These are phyloP conservation scores for Nephrotoma flavescens DNA, from an alignment of 2,888 invertebrate species.

Conservation along the genomic window DNA sequence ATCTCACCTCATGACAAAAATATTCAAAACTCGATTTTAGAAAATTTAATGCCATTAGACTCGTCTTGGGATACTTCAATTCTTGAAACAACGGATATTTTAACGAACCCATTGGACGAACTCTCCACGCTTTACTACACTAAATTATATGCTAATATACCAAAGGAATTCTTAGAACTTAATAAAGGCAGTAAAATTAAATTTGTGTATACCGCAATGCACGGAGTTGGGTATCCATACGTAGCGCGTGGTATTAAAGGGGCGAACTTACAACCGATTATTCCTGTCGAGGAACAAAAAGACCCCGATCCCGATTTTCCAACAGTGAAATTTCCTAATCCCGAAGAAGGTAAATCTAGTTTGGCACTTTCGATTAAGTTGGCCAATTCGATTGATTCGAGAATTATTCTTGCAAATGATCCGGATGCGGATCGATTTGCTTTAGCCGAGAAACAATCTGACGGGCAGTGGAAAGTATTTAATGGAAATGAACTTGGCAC, in stretches of 20 bases:
- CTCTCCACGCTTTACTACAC: slow-evolving; percentile 53
- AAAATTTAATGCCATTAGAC: slow-evolving; percentile 60
- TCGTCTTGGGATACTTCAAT: slow-evolving; percentile 61
- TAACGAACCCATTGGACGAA: slow-evolving; percentile 54
- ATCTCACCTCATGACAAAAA: slow-evolving; percentile 79
- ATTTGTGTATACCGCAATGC: slow-evolving; percentile 92
- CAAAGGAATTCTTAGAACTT: slow-evolving; percentile 35
- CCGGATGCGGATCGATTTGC: slow-evolving; percentile 96
- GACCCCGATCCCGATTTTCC: slow-evolving; percentile 93
- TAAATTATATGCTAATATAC: slow-evolving; percentile 38
- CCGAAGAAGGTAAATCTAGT: slow-evolving; percentile 84
- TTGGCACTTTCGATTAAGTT: slow-evolving; percentile 59
- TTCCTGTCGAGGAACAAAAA: slow-evolving; percentile 46
- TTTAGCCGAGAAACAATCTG: slow-evolving; percentile 65
- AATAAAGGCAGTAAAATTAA: slow-evolving; percentile 42
- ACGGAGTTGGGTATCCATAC: slow-evolving; percentile 84
- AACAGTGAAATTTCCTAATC: slow-evolving; percentile 95
- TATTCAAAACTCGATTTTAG: slow-evolving; percentile 63
- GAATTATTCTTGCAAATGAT: slow-evolving; percentile 87
- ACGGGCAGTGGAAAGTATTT: slow-evolving; percentile 72
- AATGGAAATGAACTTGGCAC: slow-evolving; percentile 93
- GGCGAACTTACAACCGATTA: slow-evolving; percentile 47
- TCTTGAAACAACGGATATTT: slow-evolving; percentile 38
- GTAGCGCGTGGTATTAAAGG: slow-evolving; percentile 57
- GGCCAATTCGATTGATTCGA: slow-evolving; percentile 53